Base-by-base conservation (phyloP, 2,888 invertebrate species). In the Tryphoninae sp. region DNA sequence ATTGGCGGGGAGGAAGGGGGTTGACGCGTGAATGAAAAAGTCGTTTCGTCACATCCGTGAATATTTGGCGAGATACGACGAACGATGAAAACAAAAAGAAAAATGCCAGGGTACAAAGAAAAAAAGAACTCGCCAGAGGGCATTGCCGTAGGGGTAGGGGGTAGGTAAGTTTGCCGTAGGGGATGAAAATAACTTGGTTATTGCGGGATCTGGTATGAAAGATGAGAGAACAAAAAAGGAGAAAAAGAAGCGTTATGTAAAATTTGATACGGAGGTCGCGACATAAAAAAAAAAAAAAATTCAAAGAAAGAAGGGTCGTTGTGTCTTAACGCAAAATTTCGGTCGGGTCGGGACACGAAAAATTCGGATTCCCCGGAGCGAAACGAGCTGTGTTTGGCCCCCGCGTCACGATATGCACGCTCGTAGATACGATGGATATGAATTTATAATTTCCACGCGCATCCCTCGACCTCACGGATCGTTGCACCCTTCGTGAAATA, bases 401-500 rank as follows among this genome's bases (percentile, higher is more conserved):
- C 68, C 61, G 19, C 45, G 22, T 33, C 26, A 45, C 13, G 13
- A 13, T 61, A 76, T 59, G 42, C 67, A 58, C 2, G 49, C n/a
- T n/a, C 1, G 42, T 33, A 81, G 55, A 58, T 68, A 61, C 68
- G 74, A 83, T 84, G 86, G 84, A 84, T 87, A 90, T 92, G 91
- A 91, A 92, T 91, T 91, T 91, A 91, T 92, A 92, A 91, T 91
- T 91, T 91, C 87, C 88, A 88, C 87, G 88, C 88, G 87, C 87
- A 84, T 86, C 82, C 83, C 79, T 58, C 78, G 74, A 65, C 13
- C 68, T 72, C 53, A 82, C 79, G 80, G 82, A 80, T 82, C 80
- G 82, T 82, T 82, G 82, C 76, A 80, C 82, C 73, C 77, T 80
- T 77, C 69, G 77, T 19, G 1, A 51, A 16, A 51, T 13, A 51